Base-by-base conservation (phyloP, 1,140 invertebrate genomes). In the Drosophila ananassae region DNA sequence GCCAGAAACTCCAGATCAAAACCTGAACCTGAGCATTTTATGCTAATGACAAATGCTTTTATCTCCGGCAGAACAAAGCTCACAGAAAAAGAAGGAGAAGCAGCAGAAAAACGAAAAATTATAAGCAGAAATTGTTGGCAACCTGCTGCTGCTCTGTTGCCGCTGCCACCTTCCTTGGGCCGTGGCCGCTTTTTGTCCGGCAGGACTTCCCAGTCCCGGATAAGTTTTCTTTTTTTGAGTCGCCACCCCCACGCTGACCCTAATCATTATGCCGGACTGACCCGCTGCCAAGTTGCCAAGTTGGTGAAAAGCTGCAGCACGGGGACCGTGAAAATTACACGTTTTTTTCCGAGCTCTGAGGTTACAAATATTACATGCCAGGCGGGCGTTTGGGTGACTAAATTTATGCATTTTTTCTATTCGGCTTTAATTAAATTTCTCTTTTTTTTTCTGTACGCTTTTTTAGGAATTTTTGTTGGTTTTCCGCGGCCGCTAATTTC, bases 1-100 rank as follows among this genome's bases (percentile, higher is more conserved):
- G 30, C 21, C 17, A 9, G 17, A 44, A 73, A 63, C 57, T 62
- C 46, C 39, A 46, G 71, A 77, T 67, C 56, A 73, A 71, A 81
- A 68, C 54, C 59, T 63, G 56, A 85, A 74, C 81, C 73, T 78
- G 63, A 48, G 68, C 72, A 79, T 89, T 87, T 89, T 82, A 87
- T 89, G 82, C 82, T 87, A 87, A 87, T 87, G 82, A 89, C 83
- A 87, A 87, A 89, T 89, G 82, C 82, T 87, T 87, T 87, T 87
- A 87, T 87, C 82, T 87, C 63, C 28, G 63, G 24, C 60, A 72
- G 62, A 75, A 73, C 59, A 75, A 66, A 73, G 55, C 32, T 21
- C 10, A 21, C 17, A 12, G 21, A 51, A 32, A 66, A 60, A 57
- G 55, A 37, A 37, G 53, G 51, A 58, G 44, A 44, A 54, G 56